A percentile compares a stretch with the other conserved stretches of the same genome.
These are phyloP conservation scores for Pseudocheirus occidentalis DNA, from an alignment of 2,797 vertebrate species.

Conservation along the genomic window DNA sequence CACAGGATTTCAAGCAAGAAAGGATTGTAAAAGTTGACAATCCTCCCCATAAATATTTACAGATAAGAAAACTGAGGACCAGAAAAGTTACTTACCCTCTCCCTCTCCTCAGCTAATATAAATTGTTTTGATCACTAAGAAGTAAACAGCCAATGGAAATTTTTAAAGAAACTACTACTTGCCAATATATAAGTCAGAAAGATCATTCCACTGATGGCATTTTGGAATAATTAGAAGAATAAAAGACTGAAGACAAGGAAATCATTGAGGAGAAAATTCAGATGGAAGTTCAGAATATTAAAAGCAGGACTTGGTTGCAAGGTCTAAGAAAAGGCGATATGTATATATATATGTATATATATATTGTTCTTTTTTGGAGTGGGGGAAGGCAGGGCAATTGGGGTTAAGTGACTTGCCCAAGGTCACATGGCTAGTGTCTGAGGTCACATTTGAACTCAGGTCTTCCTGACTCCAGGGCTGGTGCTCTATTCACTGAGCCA, in stretches of 20 bases:
- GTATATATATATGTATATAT: no score
- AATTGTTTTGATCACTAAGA: slow-evolving; percentile 1
- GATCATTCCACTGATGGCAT: slow-evolving; percentile 27
- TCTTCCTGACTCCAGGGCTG: no score
- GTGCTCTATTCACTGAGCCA: no score
- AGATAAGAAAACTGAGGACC: background rate
- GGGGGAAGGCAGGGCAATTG: no score
- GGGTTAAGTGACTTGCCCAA: no score
- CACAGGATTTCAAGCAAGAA: background rate
- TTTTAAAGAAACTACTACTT: background rate
- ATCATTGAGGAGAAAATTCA: slow-evolving; percentile 19
- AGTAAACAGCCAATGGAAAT: slow-evolving; percentile 19
- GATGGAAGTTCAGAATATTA: slow-evolving; percentile 31
- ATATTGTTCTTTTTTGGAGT: no score
- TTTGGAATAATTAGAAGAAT: slow-evolving; percentile 35
- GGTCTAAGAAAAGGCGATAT: background rate
- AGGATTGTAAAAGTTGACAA: background rate
- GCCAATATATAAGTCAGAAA: background rate
- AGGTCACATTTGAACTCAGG: no score
- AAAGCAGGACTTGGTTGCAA: slow-evolving; percentile 7
- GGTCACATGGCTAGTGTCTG: no score
- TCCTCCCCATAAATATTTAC: background rate
- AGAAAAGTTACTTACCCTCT: background rate
- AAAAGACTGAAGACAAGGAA: background rate
- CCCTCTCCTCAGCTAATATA: background rate